Evolutionary conservation across 1,140 invertebrate species (phyloP).

Genomic region (Zaprionus inermis): DNA sequence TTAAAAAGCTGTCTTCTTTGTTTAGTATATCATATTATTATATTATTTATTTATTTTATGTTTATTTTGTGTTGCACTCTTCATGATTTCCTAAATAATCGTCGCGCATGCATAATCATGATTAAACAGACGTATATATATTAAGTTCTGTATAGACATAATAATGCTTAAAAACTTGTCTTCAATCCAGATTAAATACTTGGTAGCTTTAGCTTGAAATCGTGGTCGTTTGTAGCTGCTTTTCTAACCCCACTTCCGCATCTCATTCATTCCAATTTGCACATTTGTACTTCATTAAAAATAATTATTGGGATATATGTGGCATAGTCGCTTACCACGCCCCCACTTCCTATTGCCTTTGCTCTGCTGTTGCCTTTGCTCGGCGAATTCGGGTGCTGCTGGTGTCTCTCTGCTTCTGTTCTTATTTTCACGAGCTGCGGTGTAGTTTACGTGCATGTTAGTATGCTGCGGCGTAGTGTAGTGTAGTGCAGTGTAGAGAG

Average conservation of each 20-base stretch:
- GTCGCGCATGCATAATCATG: too few relatives aligned
- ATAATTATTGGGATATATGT: slow-evolving; percentile 6
- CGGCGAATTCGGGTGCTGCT: background rate
- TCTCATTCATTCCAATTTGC: background rate
- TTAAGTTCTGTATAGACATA: background rate
- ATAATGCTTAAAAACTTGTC: background rate
- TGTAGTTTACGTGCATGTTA: background rate
- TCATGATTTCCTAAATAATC: too few relatives aligned
- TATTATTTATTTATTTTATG: too few relatives aligned
- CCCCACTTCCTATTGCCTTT: background rate
- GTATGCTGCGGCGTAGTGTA: slow-evolving; percentile 9
- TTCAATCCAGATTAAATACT: background rate
- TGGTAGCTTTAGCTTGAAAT: background rate
- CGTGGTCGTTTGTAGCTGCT: background rate
- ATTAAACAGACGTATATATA: too few relatives aligned
- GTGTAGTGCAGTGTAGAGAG: slow-evolving; percentile 6
- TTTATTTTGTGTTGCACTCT: too few relatives aligned
- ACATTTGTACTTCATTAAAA: slow-evolving; percentile 9
- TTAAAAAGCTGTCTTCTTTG: too few relatives aligned
- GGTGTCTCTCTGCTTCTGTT: background rate
- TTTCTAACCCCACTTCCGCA: background rate
- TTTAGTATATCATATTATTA: too few relatives aligned
- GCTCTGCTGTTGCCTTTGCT: background rate
- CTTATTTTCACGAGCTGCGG: background rate
- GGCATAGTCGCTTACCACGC: background rate